phyloP scores from a whole-genome alignment of 2,888 invertebrate species.

The Microctonus hyperodae region DNA sequence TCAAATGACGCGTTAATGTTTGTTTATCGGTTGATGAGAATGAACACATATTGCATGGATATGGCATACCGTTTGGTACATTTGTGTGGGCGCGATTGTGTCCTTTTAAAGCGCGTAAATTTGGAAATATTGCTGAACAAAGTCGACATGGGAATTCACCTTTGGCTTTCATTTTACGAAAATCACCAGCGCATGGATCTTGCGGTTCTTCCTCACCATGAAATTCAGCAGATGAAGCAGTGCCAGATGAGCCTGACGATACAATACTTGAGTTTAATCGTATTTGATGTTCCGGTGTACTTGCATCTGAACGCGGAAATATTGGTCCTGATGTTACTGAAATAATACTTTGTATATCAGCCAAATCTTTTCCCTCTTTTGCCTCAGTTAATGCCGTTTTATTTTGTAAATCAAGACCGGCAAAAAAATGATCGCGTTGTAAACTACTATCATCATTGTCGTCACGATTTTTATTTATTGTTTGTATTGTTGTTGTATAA shows the following conservation, averaged over 20 bases:
- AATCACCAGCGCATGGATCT: conserved; percentile 84
- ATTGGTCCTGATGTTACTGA: conserved; percentile 72
- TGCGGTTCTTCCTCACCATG: conserved; percentile 78
- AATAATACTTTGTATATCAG: conserved; percentile 85
- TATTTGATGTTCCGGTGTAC: conserved; percentile 43
- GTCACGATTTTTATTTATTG: background rate
- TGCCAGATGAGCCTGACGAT: conserved; percentile 56
- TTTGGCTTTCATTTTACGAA: conserved; percentile 86
- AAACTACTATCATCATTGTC: conserved; percentile 64
- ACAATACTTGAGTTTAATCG: conserved; percentile 41
- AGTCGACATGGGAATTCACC: conserved; percentile 91
- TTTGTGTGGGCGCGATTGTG: conserved; percentile 88
- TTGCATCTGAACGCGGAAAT: conserved; percentile 46
- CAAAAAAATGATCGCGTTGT: conserved; percentile 81
- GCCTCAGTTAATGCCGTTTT: conserved; percentile 65
- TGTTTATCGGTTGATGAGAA: conserved; percentile 91
- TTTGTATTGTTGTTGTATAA: conserved; percentile 58
- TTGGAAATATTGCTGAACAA: conserved; percentile 88
- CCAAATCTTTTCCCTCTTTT: conserved; percentile 73
- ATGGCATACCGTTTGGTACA: conserved; percentile 77
- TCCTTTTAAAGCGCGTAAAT: conserved; percentile 87
- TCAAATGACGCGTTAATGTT: conserved; percentile 88
- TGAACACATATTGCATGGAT: conserved; percentile 92
- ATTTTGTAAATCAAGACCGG: conserved; percentile 79
- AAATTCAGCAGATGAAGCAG: conserved; percentile 58